Conservation (phyloP, 2,797 vertebrate genomes). For the Hipposideros larvatus region DNA sequence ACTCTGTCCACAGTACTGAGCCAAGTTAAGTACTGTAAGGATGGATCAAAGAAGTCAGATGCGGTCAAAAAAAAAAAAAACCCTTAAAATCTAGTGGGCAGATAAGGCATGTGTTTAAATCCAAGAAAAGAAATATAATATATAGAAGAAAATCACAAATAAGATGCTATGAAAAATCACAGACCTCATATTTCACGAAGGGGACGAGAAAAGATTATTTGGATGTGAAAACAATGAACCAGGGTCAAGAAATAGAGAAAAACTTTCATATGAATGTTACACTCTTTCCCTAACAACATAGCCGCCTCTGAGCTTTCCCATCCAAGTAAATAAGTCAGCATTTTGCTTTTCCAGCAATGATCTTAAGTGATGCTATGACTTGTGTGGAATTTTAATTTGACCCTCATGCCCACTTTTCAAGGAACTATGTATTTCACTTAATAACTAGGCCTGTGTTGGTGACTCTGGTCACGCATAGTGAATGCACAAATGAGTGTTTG, state of each 20-base stretch:
- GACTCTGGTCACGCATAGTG: slow-evolving; percentile 34
- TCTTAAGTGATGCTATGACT: slow-evolving; percentile 8
- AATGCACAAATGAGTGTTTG: slow-evolving; percentile 59
- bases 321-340: background rate
- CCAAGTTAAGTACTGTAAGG: background rate
- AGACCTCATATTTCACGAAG: background rate
- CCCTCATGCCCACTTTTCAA: slow-evolving; percentile 53
- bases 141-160: background rate
- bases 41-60: background rate
- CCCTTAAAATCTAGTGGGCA: background rate
- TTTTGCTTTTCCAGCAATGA: background rate
- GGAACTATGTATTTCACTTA: slow-evolving; percentile 11
- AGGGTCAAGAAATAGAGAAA: slow-evolving; percentile 15
- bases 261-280: background rate
- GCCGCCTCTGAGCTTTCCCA: background rate
- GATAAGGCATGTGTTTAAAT: background rate
- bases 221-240: background rate
- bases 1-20: background rate
- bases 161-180: background rate
- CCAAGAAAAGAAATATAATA: background rate
- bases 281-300: background rate
- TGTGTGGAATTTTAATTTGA: slow-evolving; percentile 47
- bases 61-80: background rate
- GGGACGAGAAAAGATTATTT: background rate
- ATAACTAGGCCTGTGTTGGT: slow-evolving; percentile 43